Evolutionary conservation across 2,888 invertebrate genomes (phyloP).

Genomic region (Hypomecis atomaria): DNA sequence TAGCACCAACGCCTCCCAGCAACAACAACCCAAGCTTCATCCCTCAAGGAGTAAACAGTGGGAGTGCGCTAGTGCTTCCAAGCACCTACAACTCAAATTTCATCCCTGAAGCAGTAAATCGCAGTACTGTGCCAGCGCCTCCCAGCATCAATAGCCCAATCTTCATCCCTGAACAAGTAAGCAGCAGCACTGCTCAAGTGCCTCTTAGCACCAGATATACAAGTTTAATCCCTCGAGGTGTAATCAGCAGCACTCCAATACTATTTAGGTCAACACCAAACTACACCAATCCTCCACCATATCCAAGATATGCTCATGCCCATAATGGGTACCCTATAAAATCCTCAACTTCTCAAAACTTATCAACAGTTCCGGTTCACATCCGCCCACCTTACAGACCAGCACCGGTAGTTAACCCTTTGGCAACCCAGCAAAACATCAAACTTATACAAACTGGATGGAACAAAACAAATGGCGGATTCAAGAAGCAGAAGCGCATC

Average conservation of each 20-base stretch:
- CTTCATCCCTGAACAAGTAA: too few species aligned
- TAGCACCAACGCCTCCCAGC: too few species aligned
- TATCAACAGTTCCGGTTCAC: conserved; percentile 32
- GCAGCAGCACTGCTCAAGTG: neutral
- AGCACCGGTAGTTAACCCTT: conserved; percentile 24
- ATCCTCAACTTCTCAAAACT: conserved; percentile 32
- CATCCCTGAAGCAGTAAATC: too few species aligned
- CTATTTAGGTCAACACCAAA: conserved; percentile 32
- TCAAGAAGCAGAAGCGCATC: conserved; percentile 84
- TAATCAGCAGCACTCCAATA: conserved; percentile 5
- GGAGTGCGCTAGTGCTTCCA: too few species aligned
- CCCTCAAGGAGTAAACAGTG: too few species aligned
- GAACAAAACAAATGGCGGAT: conserved; percentile 48
- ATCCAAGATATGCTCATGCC: conserved; percentile 20
- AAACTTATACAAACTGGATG: conserved; percentile 45
- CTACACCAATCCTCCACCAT: conserved; percentile 36
- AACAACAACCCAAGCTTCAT: too few species aligned
- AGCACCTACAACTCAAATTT: too few species aligned
- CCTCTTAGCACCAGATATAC: conserved; percentile 3
- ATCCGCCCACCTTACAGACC: conserved; percentile 28
- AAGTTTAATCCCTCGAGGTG: conserved; percentile 5
- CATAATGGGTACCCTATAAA: conserved; percentile 33
- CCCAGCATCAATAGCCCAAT: too few species aligned
- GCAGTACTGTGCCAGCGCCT: too few species aligned
- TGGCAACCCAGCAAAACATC: conserved; percentile 37